Evolutionary conservation across 2,797 vertebrate genomes (phyloP).

Genomic region (Nyctibius grandis): DNA sequence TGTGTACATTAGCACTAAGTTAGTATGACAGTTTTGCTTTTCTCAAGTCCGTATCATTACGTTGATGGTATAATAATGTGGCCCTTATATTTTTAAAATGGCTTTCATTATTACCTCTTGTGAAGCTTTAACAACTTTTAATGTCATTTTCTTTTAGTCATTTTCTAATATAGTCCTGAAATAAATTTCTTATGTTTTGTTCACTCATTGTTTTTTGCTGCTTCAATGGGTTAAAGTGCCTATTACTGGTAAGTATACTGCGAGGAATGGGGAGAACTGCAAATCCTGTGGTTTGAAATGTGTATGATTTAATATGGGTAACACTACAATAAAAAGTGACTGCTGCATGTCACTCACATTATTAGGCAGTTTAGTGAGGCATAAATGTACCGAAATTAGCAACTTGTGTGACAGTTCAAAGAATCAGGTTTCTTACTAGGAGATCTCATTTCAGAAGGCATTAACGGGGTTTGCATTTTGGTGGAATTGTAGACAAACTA

Average conservation of each 20-base stretch:
- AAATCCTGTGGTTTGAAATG: constrained; percentile 41
- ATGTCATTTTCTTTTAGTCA: constrained; percentile 27
- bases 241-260: constrained; percentile 93
- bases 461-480: constrained; percentile 5
- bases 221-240: constrained; percentile 88
- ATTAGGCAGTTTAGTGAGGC: constrained; percentile 50
- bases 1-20: constrained; percentile 21
- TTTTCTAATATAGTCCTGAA: constrained; percentile 42
- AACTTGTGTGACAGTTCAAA: constrained; percentile 42
- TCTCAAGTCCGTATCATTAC: constrained; percentile 7
- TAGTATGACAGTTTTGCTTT: constrained; percentile 45
- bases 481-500: neutral
- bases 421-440: neutral
- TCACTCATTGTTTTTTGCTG: constrained; percentile 79
- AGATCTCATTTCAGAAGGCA: constrained; percentile 16
- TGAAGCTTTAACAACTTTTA: constrained; percentile 52
- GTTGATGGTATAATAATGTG: neutral
- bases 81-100: constrained; percentile 36
- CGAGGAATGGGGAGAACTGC: constrained; percentile 31
- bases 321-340: constrained; percentile 30
- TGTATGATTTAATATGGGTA: constrained; percentile 32
- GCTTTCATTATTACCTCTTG: constrained; percentile 49
- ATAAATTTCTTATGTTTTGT: constrained; percentile 68
- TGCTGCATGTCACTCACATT: constrained; percentile 42
- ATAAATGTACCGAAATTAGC: constrained; percentile 59